These are phyloP conservation scores for Liodrosophila aerea DNA, from an alignment of 2,888 invertebrate genomes.

Conservation along the genomic window DNA sequence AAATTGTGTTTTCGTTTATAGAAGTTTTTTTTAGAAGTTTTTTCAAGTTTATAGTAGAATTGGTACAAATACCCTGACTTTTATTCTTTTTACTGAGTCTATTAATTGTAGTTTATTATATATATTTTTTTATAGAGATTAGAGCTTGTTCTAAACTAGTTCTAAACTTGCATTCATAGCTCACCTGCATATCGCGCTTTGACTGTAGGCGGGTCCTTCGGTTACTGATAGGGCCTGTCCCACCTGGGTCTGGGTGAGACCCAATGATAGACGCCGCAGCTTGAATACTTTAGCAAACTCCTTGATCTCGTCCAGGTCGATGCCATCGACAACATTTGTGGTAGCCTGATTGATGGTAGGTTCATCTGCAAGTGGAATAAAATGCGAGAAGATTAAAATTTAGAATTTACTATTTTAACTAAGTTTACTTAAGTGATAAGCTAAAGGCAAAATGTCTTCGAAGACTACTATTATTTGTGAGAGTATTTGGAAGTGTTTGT, in stretches of 20 bases:
- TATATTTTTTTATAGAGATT: no score
- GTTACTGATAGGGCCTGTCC: slow-evolving; percentile 98
- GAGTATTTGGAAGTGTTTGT: no score
- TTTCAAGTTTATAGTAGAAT: no score
- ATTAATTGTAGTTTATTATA: no score
- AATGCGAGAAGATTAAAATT: slow-evolving; percentile 29
- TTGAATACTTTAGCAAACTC: slow-evolving; percentile 99
- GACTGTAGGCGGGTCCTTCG: slow-evolving; percentile 98
- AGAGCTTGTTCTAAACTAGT: background rate
- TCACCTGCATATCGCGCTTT: slow-evolving; percentile 99
- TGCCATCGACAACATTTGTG: slow-evolving; percentile 97
- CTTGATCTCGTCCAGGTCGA: slow-evolving; percentile 98
- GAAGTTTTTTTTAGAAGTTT: no score
- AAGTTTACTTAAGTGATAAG: slow-evolving; percentile 41
- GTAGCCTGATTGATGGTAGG: slow-evolving; percentile 96
- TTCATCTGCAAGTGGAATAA: slow-evolving; percentile 86
- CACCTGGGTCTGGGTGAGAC: slow-evolving; percentile 97
- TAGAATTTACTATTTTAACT: slow-evolving; percentile 5
- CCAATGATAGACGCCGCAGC: slow-evolving; percentile 94
- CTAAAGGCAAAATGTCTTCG: no score
- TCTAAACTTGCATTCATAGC: slow-evolving; percentile 54
- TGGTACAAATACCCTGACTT: no score
- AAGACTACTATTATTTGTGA: no score
- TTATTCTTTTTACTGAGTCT: no score
- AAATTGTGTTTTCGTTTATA: no score